A percentile compares a stretch with the other conserved stretches of the same genome.
phyloP scores from a whole-genome alignment of 2,888 invertebrate genomes.

The Apeira syringaria region DNA sequence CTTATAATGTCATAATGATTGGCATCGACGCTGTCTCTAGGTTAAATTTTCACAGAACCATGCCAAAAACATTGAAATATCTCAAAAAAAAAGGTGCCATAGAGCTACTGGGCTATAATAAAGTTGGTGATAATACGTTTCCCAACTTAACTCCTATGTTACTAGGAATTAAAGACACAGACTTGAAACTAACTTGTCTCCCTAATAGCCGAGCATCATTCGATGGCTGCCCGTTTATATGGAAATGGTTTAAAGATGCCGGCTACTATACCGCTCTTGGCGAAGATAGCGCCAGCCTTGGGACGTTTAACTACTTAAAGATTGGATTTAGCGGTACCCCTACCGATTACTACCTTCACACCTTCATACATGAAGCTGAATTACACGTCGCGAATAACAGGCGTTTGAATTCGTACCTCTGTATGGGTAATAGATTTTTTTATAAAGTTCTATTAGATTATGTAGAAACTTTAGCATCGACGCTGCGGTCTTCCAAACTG shows the following conservation, averaged over 20 bases:
- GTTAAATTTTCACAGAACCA: conserved; percentile 92
- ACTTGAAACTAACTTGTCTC: conserved; percentile 87
- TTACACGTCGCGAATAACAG: conserved; percentile 85
- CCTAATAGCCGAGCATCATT: conserved; percentile 82
- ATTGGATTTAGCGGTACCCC: conserved; percentile 91
- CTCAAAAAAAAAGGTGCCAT: conserved; percentile 86
- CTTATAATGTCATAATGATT: conserved; percentile 89
- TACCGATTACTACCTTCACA: conserved; percentile 93
- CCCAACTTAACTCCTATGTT: conserved; percentile 94
- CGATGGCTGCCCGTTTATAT: conserved; percentile 92
- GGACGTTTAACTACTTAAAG: conserved; percentile 91
- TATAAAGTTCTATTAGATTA: conserved; percentile 89
- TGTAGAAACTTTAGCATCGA: conserved; percentile 84
- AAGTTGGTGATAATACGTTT: conserved; percentile 97
- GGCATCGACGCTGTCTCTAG: conserved; percentile 95
- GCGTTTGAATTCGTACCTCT: conserved; percentile 86
- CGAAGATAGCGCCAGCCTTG: conserved; percentile 92
- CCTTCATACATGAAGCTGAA: conserved; percentile 88
- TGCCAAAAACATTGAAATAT: conserved; percentile 88
- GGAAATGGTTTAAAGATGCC: conserved; percentile 89
- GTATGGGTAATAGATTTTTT: conserved; percentile 87
- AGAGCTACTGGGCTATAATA: conserved; percentile 94
- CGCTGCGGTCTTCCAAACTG: conserved; percentile 84
- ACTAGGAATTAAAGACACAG: conserved; percentile 87
- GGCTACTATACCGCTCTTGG: conserved; percentile 92